A percentile compares a stretch with the other conserved stretches of the same genome.
phyloP scores from a whole-genome alignment of 1,140 invertebrate genomes.

The Reticulitermes speratus region DNA sequence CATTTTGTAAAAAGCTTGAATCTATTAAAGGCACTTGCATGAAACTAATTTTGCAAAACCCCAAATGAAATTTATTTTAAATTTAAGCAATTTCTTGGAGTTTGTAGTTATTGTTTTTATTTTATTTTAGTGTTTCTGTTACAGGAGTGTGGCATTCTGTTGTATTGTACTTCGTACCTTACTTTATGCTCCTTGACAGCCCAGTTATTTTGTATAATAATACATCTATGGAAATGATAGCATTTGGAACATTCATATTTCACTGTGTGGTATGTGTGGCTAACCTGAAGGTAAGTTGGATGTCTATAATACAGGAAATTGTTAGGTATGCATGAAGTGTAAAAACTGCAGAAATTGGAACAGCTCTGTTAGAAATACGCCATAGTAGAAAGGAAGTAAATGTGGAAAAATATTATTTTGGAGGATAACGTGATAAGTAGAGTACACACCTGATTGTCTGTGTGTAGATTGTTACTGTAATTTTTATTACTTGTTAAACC shows the following conservation, averaged over 20 bases:
- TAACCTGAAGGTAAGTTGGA: slow-evolving; percentile 52
- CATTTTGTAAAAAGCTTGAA: too few relatives aligned
- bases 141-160: slow-evolving; percentile 58
- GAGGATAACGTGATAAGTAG: neutral
- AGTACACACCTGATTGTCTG: neutral
- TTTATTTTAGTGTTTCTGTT: slow-evolving; percentile 40
- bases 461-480: neutral
- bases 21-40: too few relatives aligned
- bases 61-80: too few relatives aligned
- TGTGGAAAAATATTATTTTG: neutral
- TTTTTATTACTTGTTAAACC: too few relatives aligned
- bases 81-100: too few relatives aligned
- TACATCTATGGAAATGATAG: slow-evolving; percentile 47
- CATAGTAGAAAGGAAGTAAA: neutral
- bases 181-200: slow-evolving; percentile 46
- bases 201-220: slow-evolving; percentile 46
- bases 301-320: neutral
- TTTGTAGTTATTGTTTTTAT: neutral
- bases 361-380: neutral
- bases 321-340: neutral
- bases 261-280: slow-evolving; percentile 50
- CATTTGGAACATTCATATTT: slow-evolving; percentile 52
- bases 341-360: neutral
- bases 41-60: too few relatives aligned
- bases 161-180: slow-evolving; percentile 56